phyloP scores from a whole-genome alignment of 64 coral and sea anemone species.

The Porites lutea region DNA sequence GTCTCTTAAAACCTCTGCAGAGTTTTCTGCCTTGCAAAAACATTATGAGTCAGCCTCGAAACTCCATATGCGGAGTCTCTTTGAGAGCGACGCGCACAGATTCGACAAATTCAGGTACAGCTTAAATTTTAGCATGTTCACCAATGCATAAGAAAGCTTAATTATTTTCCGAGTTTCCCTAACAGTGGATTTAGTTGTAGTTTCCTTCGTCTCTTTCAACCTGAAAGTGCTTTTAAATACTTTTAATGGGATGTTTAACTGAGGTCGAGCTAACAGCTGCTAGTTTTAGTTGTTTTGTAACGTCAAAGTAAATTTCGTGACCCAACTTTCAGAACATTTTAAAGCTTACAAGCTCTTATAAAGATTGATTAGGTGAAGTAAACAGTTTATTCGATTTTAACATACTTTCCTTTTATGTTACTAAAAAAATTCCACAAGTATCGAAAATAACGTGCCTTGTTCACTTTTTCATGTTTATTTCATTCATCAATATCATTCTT shows the following conservation, averaged over 20 bases:
- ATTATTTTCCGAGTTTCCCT: not conserved
- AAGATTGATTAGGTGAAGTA: too few species aligned
- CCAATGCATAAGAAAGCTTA: not conserved
- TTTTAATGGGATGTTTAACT: not conserved
- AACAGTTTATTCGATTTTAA: too few species aligned
- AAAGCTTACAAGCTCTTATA: too few species aligned
- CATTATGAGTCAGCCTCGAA: conserved; percentile 56
- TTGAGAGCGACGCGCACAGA: conserved; percentile 57
- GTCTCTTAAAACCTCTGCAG: conserved; percentile 26
- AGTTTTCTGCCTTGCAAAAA: conserved; percentile 48
- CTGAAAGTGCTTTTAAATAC: not conserved
- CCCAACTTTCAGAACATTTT: too few species aligned
- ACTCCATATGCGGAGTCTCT: conserved; percentile 81
- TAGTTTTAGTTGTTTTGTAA: not conserved
- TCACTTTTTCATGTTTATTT: too few species aligned
- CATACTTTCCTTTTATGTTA: too few species aligned
- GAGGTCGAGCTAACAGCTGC: not conserved
- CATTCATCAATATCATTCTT: too few species aligned
- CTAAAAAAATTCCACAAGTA: too few species aligned
- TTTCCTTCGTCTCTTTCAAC: not conserved
- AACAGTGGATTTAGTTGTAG: not conserved
- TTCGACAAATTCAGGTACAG: conserved; percentile 84
- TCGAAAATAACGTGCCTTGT: too few species aligned
- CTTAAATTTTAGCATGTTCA: not conserved
- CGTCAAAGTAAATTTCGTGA: not conserved